Conservation (phyloP, 2,888 invertebrate genomes). For the Apomyelois bistriatella region DNA sequence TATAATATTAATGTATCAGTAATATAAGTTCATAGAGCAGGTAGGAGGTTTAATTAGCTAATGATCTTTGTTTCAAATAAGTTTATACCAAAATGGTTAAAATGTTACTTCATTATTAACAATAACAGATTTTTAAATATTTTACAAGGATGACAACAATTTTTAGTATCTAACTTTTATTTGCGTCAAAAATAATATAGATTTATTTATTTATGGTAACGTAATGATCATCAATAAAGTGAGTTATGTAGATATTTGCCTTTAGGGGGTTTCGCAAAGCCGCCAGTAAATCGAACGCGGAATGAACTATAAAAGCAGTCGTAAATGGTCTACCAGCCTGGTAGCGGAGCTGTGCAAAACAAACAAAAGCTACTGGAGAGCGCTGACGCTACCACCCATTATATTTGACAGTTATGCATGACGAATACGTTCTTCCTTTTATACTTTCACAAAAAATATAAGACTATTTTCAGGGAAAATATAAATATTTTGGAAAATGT, state of each 20-base stretch:
- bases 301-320: constrained; percentile 52
- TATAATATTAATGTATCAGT: background rate
- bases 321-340: constrained; percentile 48
- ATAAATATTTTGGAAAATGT: too few species aligned
- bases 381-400: constrained; percentile 12
- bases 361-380: constrained; percentile 31
- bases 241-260: constrained; percentile 29
- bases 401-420: constrained; percentile 11
- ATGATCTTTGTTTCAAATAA: too few species aligned
- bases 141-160: too few species aligned
- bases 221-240: constrained; percentile 11
- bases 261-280: constrained; percentile 32
- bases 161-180: too few species aligned
- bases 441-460: background rate
- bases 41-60: background rate
- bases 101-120: too few species aligned
- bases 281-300: constrained; percentile 35
- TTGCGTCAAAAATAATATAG: too few species aligned
- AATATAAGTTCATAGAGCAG: background rate
- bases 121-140: too few species aligned
- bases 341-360: constrained; percentile 28
- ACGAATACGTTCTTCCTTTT: constrained; percentile 8
- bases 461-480: too few species aligned
- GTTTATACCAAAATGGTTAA: too few species aligned
- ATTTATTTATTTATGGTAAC: background rate